Conservation (phyloP, 2,888 invertebrate species). For the Dynastes hyllus region DNA sequence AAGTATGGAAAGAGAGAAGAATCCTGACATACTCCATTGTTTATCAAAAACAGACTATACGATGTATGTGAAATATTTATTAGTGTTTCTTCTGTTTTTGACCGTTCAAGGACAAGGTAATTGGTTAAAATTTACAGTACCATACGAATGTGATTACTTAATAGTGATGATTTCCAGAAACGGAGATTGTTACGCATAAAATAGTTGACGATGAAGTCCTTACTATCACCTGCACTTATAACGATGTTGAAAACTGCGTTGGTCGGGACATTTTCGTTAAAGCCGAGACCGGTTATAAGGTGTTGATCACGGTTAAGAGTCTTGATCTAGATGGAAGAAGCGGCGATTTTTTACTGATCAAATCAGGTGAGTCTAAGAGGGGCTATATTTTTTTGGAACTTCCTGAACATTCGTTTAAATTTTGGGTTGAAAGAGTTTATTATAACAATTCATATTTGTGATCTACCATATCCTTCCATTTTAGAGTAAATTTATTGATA, state of each 20-base stretch:
- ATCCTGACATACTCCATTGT: no score
- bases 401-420: no score
- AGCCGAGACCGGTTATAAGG: slow-evolving; percentile 28
- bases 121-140: not conserved
- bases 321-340: slow-evolving; percentile 51
- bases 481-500: no score
- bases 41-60: not conserved
- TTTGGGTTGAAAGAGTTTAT: no score
- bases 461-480: no score
- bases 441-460: no score
- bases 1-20: not conserved
- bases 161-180: no score
- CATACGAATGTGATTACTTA: no score
- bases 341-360: slow-evolving; percentile 54
- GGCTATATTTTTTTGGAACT: no score
- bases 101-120: not conserved
- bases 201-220: slow-evolving; percentile 17
- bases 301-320: slow-evolving; percentile 60
- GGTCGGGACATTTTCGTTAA: not conserved
- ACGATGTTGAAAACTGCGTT: not conserved
- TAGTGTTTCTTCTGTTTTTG: not conserved
- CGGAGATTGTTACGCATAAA: not conserved
- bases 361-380: slow-evolving; percentile 52
- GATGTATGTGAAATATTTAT: not conserved
- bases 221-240: slow-evolving; percentile 20